Percentiles rank a stretch among this genome's conserved stretches.
Evolutionary conservation across 1,140 invertebrate species (phyloP).

Genomic region (Chymomyza costata): DNA sequence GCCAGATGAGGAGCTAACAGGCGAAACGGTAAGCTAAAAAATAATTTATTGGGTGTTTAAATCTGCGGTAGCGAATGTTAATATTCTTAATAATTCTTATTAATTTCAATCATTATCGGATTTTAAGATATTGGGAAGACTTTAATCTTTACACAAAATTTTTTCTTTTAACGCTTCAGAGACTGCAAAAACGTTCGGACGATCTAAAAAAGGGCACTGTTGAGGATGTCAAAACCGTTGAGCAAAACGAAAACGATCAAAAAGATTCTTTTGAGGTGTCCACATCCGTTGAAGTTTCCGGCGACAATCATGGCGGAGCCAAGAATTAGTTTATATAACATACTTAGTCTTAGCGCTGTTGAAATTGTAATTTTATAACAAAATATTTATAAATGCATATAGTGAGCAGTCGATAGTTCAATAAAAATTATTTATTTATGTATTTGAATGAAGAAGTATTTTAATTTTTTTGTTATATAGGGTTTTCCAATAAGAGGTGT

Average conservation of each 20-base stretch:
- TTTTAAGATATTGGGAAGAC: too few relatives aligned
- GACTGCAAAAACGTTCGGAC: slow-evolving; percentile 62
- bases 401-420: slow-evolving; percentile 62
- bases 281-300: slow-evolving; percentile 66
- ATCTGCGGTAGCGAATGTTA: too few relatives aligned
- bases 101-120: too few relatives aligned
- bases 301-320: slow-evolving; percentile 35
- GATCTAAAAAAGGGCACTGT: slow-evolving; percentile 42
- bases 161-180: slow-evolving; percentile 24
- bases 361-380: slow-evolving; percentile 48
- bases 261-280: slow-evolving; percentile 62
- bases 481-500: too few relatives aligned
- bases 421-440: slow-evolving; percentile 40
- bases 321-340: slow-evolving; percentile 43
- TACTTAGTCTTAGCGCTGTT: slow-evolving; percentile 28
- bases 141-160: neutral
- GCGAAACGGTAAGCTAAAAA: slow-evolving; percentile 72
- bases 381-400: slow-evolving; percentile 53
- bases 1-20: slow-evolving; percentile 82
- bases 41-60: too few relatives aligned
- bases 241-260: slow-evolving; percentile 24
- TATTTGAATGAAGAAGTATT: neutral
- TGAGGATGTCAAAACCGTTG: slow-evolving; percentile 27
- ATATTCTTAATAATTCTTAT: neutral
- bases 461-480: slow-evolving; percentile 2